Evolutionary conservation across 1,140 invertebrate genomes (phyloP), one percentile per base, ranked within the genome.

Genomic region (Samia ricini): DNA sequence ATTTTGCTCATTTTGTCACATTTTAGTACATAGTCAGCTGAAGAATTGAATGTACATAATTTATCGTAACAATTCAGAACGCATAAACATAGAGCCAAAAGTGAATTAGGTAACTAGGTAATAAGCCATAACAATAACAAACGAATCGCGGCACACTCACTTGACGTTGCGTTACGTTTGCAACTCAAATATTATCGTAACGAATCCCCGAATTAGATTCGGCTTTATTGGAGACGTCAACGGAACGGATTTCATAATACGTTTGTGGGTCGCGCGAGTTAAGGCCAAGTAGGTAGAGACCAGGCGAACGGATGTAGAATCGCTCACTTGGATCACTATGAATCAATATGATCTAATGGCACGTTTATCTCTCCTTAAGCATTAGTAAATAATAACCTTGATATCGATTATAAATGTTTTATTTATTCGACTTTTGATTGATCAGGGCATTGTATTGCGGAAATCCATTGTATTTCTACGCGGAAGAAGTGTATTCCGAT

Each of bases 171-270:
- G 52, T 24, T n/a, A n/a, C n/a, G n/a, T n/a, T n/a, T 24, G 21
- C 21, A 55, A 23, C 22, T 24, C 52, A 24, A 55, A 23, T 64
- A 22, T 55, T 55, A 54, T 55, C 23, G 33, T 36, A 59, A 63
- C 61, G 54, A 48, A 49, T 58, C 56, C 61, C 49, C 29, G 58
- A 63, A 63, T 63, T 56, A 61, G 54, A 65, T 65, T 57, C 19
- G 60, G 52, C 52, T 65, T 57, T 51, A 22, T 50, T 57, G 23
- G 52, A 48, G 29, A 18, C 22, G 36, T 18, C 20, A 24, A 59
- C 18, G 56, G 23, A 33, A 61, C 52, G 4, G 48, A 65, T 61
- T 61, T 58, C 49, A 65, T 60, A 59, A 64, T 60, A 18, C 48
- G 64, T 60, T 65, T 61, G 58, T 61, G 18, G 56, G 64, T 62